Evolutionary conservation across 2,888 invertebrate species (phyloP).

Genomic region (Globia sparganii): DNA sequence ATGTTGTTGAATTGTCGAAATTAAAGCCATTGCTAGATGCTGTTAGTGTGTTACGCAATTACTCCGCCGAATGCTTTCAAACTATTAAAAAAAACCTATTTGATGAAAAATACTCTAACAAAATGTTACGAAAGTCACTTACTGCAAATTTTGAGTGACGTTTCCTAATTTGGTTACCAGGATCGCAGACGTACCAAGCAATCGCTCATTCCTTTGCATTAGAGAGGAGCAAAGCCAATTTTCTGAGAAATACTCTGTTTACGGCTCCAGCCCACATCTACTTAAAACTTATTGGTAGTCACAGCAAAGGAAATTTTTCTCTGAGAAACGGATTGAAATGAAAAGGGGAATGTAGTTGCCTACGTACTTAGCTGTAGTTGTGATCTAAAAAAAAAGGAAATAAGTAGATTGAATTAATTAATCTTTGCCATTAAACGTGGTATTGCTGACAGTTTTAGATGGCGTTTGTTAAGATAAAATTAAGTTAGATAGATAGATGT

Average conservation of each 20-base stretch:
- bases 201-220: conserved; percentile 39
- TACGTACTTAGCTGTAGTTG: neutral
- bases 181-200: conserved; percentile 29
- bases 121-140: conserved; percentile 16
- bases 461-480: neutral
- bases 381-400: neutral
- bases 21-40: too few relatives aligned
- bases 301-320: conserved; percentile 6
- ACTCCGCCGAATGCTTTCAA: neutral
- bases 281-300: conserved; percentile 29
- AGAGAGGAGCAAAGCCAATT: conserved; percentile 26
- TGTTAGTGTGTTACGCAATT: too few relatives aligned
- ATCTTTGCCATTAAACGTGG: neutral
- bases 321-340: neutral
- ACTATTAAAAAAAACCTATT: neutral
- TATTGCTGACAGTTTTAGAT: neutral
- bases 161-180: conserved; percentile 31
- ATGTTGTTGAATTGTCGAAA: too few relatives aligned
- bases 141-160: conserved; percentile 18
- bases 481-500: too few relatives aligned
- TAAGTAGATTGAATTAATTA: too few relatives aligned
- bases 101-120: conserved; percentile 9
- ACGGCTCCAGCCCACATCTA: neutral
- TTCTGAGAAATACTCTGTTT: conserved; percentile 24
- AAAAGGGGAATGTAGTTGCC: conserved; percentile 1